A percentile compares a stretch with the other conserved stretches of the same genome.
Conservation (phyloP, 2,797 vertebrate genomes). For the Danio kyathit region DNA sequence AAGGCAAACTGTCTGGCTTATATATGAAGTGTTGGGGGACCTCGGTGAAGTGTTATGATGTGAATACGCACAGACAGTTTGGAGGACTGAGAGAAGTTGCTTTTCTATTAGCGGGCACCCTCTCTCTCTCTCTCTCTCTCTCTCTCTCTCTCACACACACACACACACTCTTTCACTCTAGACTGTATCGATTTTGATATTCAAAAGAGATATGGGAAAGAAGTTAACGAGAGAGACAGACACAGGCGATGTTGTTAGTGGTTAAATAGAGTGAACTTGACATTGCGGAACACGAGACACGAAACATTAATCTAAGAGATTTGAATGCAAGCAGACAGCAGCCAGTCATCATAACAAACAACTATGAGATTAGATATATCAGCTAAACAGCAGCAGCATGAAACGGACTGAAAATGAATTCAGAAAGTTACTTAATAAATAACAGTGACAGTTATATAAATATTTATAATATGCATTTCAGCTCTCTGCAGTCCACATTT, state of each 20-base stretch:
- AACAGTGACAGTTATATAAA: background rate
- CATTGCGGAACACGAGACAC: background rate
- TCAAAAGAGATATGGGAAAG: constrained; percentile 16
- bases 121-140: background rate
- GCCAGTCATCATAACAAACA: constrained; percentile 18
- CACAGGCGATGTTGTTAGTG: background rate
- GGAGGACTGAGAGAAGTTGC: constrained; percentile 15
- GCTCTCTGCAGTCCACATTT: background rate
- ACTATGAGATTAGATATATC: background rate
- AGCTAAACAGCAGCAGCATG: constrained; percentile 11
- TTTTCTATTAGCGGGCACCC: constrained; percentile 35
- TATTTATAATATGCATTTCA: background rate
- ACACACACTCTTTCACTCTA: background rate
- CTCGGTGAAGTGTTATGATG: constrained; percentile 48
- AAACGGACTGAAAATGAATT: constrained; percentile 29
- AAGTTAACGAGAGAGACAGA: constrained; percentile 5
- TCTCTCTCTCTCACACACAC: background rate
- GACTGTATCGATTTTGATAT: constrained; percentile 33
- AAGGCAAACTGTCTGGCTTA: constrained; percentile 46
- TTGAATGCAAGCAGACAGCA: constrained; percentile 2
- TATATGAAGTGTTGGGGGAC: constrained; percentile 36
- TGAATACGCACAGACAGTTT: constrained; percentile 47
- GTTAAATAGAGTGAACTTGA: constrained; percentile 32
- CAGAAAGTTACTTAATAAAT: background rate
- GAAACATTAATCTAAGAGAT: constrained; percentile 12